phyloP scores from a whole-genome alignment of 2,888 invertebrate genomes.

The Scelioninae gen. 2 region DNA sequence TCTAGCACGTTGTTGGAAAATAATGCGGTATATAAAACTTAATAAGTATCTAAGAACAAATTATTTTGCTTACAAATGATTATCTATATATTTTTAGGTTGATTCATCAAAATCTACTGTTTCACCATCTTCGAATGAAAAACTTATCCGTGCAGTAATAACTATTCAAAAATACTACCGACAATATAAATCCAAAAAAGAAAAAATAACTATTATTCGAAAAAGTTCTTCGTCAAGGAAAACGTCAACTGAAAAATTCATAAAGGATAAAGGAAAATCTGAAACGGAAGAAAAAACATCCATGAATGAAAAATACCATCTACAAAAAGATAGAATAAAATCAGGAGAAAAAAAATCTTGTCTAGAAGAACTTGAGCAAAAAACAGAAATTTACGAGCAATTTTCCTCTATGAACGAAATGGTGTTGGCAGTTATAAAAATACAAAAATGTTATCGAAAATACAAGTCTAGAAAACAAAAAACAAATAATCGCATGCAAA shows the following conservation, averaged over 20 bases:
- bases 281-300: constrained; percentile 15
- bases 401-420: constrained; percentile 42
- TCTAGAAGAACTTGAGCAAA: constrained; percentile 8
- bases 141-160: constrained; percentile 60
- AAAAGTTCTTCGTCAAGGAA: constrained; percentile 39
- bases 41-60: not conserved
- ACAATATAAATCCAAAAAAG: constrained; percentile 65
- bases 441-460: constrained; percentile 64
- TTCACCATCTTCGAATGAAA: constrained; percentile 41
- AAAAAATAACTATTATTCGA: constrained; percentile 68
- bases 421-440: constrained; percentile 60
- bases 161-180: constrained; percentile 65
- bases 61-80: not conserved
- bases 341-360: constrained; percentile 9
- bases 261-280: not conserved
- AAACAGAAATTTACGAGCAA: not conserved
- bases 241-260: constrained; percentile 13
- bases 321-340: not conserved
- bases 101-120: constrained; percentile 27
- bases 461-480: constrained; percentile 67
- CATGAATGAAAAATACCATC: not conserved
- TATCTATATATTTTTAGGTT: constrained; percentile 8
- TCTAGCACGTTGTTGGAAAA: constrained; percentile 14
- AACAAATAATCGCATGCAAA: constrained; percentile 66
- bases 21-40: constrained; percentile 11